Evolutionary conservation across 1,140 invertebrate species (phyloP).

Genomic region (Pogonomyrmex barbatus): DNA sequence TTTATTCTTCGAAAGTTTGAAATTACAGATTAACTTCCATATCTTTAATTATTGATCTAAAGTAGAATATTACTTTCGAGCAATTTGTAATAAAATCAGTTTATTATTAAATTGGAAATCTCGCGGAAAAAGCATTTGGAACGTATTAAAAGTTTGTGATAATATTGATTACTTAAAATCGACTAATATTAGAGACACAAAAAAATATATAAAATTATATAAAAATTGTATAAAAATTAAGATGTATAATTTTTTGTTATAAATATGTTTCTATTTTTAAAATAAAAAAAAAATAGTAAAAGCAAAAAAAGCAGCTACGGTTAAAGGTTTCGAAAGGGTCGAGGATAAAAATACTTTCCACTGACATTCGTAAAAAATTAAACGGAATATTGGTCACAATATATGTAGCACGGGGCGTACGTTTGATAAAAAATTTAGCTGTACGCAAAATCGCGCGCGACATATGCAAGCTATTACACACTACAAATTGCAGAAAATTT

Average conservation of each 20-base stretch:
- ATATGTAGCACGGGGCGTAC: not conserved
- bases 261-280: not conserved
- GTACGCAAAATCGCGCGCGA: not conserved
- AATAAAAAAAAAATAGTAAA: conserved; percentile 4
- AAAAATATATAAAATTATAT: not conserved
- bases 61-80: conserved; percentile 14
- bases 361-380: conserved; percentile 36
- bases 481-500: conserved; percentile 1
- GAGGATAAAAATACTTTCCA: conserved; percentile 42
- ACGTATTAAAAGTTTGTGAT: not conserved
- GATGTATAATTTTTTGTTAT: not conserved
- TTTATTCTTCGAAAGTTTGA: not conserved
- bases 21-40: no score
- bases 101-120: not conserved
- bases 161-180: not conserved
- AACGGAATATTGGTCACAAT: conserved; percentile 2
- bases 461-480: not conserved
- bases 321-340: conserved; percentile 31
- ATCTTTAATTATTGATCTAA: not conserved
- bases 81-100: conserved; percentile 9
- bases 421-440: conserved; percentile 44
- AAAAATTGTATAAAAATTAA: not conserved
- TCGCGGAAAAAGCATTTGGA: not conserved
- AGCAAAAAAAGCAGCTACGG: conserved; percentile 27
- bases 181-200: not conserved